These are phyloP conservation scores for Loriculus beryllinus DNA, from an alignment of 2,797 vertebrate species.

Conservation along the genomic window DNA sequence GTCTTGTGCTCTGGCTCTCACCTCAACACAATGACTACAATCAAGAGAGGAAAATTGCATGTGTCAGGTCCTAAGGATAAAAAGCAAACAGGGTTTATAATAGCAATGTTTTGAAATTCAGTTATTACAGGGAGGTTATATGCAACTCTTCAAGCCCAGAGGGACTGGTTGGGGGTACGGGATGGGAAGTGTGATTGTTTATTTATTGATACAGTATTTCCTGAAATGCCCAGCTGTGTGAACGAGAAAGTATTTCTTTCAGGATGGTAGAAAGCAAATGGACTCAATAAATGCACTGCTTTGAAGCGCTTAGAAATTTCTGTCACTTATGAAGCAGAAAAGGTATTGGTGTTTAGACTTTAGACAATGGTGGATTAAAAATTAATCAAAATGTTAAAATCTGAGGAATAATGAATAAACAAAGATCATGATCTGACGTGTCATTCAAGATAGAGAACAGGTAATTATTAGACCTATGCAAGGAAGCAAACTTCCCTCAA, in stretches of 20 bases:
- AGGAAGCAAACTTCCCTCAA: not conserved
- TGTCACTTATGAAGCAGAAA: not conserved
- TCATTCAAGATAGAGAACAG: not conserved
- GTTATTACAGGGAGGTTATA: not conserved
- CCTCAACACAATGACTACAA: constrained; percentile 12
- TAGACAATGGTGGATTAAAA: constrained; percentile 1
- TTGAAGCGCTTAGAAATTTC: not conserved
- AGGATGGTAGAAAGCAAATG: not conserved
- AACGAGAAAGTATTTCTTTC: not conserved
- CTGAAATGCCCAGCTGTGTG: not conserved
- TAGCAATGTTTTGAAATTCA: constrained; percentile 13
- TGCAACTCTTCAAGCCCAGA: not conserved
- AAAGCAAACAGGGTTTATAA: constrained; percentile 31
- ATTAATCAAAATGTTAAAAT: constrained; percentile 5
- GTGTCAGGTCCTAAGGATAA: constrained; percentile 13
- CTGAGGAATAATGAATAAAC: not conserved
- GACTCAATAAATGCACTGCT: not conserved
- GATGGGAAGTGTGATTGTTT: not conserved
- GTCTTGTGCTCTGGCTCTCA: constrained; percentile 14
- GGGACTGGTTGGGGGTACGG: not conserved
- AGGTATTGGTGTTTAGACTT: not conserved
- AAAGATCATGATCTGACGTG: not conserved
- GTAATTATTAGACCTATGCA: not conserved
- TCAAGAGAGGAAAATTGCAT: constrained; percentile 41
- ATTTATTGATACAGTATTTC: not conserved